Base-by-base conservation (phyloP, 1,140 invertebrate species). In the Octopus bimaculoides region DNA sequence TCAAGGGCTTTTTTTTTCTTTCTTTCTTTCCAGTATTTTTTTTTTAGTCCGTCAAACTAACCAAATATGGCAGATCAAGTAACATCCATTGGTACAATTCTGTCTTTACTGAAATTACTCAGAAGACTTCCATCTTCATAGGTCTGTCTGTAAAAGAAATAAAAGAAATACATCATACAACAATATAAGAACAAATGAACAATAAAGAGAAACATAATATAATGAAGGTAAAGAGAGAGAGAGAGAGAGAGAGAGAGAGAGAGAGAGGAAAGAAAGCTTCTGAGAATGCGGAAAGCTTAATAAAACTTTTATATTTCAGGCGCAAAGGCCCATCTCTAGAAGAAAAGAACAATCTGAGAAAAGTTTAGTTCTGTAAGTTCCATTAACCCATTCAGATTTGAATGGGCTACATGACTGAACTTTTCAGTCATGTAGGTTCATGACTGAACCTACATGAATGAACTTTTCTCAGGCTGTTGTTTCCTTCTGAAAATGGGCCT, bases 71-170 rank as follows among this genome's bases (percentile, higher is more conserved):
- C 26, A 41, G 5, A 75, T 75, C 74, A 75, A 52, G 74, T 75
- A 7, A 75, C 74, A 52, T 75, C 74, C 74, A 75, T 75, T 75
- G 74, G 74, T 53, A 75, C 74, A 52, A 75, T 75, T 75, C 74
- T 75, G 52, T 75, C 74, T 75, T 75, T 52, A 75, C 74, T 75
- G 74, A 20, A 53, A 10, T 52, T 75, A 41, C 74, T 75, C 17
- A 75, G 74, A 52, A 53, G 41, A 75, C 41, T 75, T 75, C 74
- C 74, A 52, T 75, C 74, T 75, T 75, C 74, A 75, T 75, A 75
- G 41, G 26, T 75, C 74, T 75, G 74, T 75, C 74, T 75, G 74
- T 6, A 75, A 75, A 41, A 75, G 52, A 75, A 75, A 9, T 14
- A 74, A 74, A 10, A 17, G 41, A 74, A 12, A 66, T n/a, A 66